phyloP scores from a whole-genome alignment of 2,797 vertebrate species.

The Yasuhikotakia modesta region DNA sequence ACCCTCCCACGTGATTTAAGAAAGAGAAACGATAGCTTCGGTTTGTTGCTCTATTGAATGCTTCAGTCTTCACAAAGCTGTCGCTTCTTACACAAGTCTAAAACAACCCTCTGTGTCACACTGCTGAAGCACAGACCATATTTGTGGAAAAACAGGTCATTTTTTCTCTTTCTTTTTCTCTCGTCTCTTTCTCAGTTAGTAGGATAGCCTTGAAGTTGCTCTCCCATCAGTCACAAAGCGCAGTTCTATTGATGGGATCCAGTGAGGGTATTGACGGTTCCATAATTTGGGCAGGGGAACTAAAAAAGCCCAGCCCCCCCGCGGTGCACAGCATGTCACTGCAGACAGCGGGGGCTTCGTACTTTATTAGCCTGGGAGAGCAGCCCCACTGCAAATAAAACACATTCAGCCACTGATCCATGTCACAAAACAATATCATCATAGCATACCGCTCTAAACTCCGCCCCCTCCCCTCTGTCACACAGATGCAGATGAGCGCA shows the following conservation, averaged over 20 bases:
- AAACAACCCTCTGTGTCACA: conserved; percentile 46
- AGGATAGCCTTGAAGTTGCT: conserved; percentile 80
- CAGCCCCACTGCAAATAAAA: conserved; percentile 82
- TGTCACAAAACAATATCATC: conserved; percentile 82
- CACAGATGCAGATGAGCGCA: conserved; percentile 21
- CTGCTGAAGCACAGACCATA: conserved; percentile 32
- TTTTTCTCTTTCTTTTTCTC: conserved; percentile 19
- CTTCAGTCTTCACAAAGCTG: conserved; percentile 46
- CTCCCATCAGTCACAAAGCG: conserved; percentile 79
- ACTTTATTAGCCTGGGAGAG: conserved; percentile 85
- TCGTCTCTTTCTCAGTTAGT: conserved; percentile 58
- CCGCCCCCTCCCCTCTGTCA: conserved; percentile 23
- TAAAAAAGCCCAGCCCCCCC: conserved; percentile 79
- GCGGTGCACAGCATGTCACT: conserved; percentile 83
- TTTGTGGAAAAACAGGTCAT: conserved; percentile 52
- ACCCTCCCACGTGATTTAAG: conserved; percentile 48
- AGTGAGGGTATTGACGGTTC: conserved; percentile 84
- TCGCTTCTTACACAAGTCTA: conserved; percentile 37
- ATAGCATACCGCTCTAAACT: conserved; percentile 67
- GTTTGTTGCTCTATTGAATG: conserved; percentile 45
- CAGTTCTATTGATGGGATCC: conserved; percentile 82
- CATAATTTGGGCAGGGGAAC: conserved; percentile 85
- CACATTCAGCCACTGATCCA: conserved; percentile 85
- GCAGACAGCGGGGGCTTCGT: conserved; percentile 83
- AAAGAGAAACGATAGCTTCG: conserved; percentile 32